These are phyloP conservation scores for Hylaeus volcanicus DNA, from an alignment of 1,140 invertebrate species.

Conservation along the genomic window DNA sequence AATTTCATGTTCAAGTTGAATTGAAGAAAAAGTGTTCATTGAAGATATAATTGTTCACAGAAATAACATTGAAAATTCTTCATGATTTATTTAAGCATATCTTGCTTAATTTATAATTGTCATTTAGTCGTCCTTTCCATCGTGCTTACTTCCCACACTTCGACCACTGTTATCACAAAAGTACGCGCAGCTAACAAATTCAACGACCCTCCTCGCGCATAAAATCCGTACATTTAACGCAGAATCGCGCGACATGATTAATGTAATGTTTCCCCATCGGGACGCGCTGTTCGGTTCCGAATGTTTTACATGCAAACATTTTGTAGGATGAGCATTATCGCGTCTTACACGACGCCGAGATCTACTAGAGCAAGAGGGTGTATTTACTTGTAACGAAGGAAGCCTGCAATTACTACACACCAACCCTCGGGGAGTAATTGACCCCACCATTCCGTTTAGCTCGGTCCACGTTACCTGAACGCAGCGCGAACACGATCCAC, in stretches of 20 bases:
- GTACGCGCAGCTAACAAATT: no score
- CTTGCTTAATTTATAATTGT: no score
- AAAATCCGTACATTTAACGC: neutral
- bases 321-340: constrained; percentile 21
- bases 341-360: neutral
- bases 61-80: no score
- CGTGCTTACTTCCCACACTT: no score
- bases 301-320: neutral
- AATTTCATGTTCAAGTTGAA: no score
- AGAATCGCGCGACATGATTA: neutral
- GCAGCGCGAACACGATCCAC: neutral
- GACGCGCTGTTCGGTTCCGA: no score
- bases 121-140: no score
- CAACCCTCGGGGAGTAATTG: constrained; percentile 34
- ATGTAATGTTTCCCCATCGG: neutral
- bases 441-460: constrained; percentile 2
- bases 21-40: no score
- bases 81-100: no score
- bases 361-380: constrained; percentile 16
- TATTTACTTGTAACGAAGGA: constrained; percentile 36
- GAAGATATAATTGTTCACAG: no score
- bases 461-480: neutral
- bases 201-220: no score
- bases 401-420: constrained; percentile 22
- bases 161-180: no score